Conservation (phyloP, 2,888 invertebrate species). For the Parelbella ahira region DNA sequence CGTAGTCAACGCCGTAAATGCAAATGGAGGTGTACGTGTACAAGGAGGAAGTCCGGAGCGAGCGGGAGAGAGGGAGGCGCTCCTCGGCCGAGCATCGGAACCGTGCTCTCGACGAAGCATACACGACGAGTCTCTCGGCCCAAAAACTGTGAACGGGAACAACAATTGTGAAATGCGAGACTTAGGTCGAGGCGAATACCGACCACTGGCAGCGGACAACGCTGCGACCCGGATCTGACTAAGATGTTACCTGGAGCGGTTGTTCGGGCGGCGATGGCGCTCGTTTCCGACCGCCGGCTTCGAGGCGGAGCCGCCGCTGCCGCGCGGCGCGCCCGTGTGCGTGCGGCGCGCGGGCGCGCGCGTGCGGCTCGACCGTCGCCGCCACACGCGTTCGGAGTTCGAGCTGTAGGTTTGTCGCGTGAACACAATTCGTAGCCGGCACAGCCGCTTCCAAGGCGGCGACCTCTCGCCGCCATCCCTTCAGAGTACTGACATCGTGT, state of each 20-base stretch:
- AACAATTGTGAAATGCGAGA: constrained; percentile 91
- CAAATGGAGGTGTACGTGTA: constrained; percentile 81
- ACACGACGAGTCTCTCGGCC: constrained; percentile 76
- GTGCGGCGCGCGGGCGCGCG: constrained; percentile 48
- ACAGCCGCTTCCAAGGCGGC: constrained; percentile 29
- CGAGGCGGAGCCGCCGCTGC: constrained; percentile 55
- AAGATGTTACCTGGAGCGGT: constrained; percentile 87
- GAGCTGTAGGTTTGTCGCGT: constrained; percentile 55
- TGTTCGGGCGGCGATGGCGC: constrained; percentile 83
- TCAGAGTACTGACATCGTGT: constrained; percentile 45
- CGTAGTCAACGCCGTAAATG: constrained; percentile 76
- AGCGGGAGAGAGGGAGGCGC: constrained; percentile 81
- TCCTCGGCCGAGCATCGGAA: constrained; percentile 74
- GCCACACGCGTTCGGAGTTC: constrained; percentile 76
- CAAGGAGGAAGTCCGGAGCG: constrained; percentile 76
- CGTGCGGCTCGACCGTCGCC: constrained; percentile 69
- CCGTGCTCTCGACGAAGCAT: constrained; percentile 60
- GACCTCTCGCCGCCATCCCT: constrained; percentile 48
- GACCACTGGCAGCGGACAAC: constrained; percentile 74
- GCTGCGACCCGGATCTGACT: constrained; percentile 85
- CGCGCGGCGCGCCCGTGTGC: constrained; percentile 45
- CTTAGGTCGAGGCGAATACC: constrained; percentile 79
- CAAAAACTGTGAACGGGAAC: constrained; percentile 85
- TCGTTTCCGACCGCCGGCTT: constrained; percentile 68
- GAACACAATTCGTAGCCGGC: constrained; percentile 28